phyloP scores from a whole-genome alignment of 1,140 invertebrate species.

The Odontomachus brunneus region DNA sequence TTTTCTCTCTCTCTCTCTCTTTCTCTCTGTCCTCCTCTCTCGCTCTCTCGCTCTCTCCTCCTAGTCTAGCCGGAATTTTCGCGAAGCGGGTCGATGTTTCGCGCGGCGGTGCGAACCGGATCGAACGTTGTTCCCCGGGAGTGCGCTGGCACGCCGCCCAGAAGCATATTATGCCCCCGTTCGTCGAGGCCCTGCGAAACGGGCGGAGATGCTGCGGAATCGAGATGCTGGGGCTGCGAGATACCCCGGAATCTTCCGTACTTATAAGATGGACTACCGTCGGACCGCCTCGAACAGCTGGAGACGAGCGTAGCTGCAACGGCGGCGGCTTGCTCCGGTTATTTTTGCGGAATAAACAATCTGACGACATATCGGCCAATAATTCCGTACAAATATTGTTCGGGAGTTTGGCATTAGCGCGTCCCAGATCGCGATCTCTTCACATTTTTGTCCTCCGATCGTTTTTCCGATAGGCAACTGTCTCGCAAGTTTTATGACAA shows the following conservation, averaged over 20 bases:
- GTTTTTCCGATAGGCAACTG: neutral
- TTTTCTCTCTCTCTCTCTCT: neutral
- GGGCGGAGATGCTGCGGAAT: conserved; percentile 52
- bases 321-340: neutral
- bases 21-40: too few relatives aligned
- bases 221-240: conserved; percentile 1
- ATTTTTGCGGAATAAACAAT: conserved; percentile 33
- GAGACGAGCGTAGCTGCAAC: neutral
- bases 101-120: conserved; percentile 61
- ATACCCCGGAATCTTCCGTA: conserved; percentile 34
- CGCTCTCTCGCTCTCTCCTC: conserved; percentile 11
- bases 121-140: conserved; percentile 69
- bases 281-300: neutral
- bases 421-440: neutral
- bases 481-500: too few relatives aligned
- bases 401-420: neutral
- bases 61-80: conserved; percentile 61
- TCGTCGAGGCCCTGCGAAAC: conserved; percentile 46
- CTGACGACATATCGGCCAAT: neutral
- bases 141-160: conserved; percentile 66
- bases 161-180: conserved; percentile 66
- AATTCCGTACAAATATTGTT: neutral
- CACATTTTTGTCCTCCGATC: neutral
- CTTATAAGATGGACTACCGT: conserved; percentile 16
- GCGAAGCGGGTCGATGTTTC: conserved; percentile 70